A percentile compares a stretch with the other conserved stretches of the same genome.
These are phyloP conservation scores for Drosophila repleta DNA, from an alignment of 1,140 invertebrate genomes.

Conservation along the genomic window DNA sequence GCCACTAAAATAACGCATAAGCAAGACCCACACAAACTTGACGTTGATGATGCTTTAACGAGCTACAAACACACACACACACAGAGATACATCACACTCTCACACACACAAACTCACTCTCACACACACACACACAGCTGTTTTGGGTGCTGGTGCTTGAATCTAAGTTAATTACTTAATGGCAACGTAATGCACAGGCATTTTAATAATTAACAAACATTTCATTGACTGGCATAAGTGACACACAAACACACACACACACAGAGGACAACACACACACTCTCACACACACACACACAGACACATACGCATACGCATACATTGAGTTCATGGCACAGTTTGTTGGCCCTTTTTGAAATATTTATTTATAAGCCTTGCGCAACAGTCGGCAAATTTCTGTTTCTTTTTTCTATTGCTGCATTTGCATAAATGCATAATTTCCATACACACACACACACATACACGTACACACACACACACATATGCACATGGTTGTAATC, in stretches of 20 bases:
- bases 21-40: slow-evolving; percentile 38
- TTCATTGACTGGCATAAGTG: slow-evolving; percentile 74
- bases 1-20: slow-evolving; percentile 53
- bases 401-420: slow-evolving; percentile 20
- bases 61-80: slow-evolving; percentile 17
- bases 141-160: slow-evolving; percentile 35
- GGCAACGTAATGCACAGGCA: slow-evolving; percentile 75
- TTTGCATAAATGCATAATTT: slow-evolving; percentile 70
- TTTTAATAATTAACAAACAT: slow-evolving; percentile 78
- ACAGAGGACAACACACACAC: slow-evolving; percentile 13
- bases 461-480: slow-evolving; percentile 10
- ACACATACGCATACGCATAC: slow-evolving; percentile 8
- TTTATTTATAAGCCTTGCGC: slow-evolving; percentile 53
- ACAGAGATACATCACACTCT: neutral
- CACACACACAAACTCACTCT: slow-evolving; percentile 11
- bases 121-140: slow-evolving; percentile 20
- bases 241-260: slow-evolving; percentile 39
- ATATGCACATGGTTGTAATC: slow-evolving; percentile 8
- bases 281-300: neutral
- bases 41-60: neutral
- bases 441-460: slow-evolving; percentile 23
- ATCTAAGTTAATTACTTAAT: slow-evolving; percentile 80
- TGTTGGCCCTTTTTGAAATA: slow-evolving; percentile 52
- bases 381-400: slow-evolving; percentile 21
- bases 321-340: slow-evolving; percentile 44